These are phyloP conservation scores for Pseudococcus longispinus DNA, from an alignment of 2,888 invertebrate species.

Conservation along the genomic window DNA sequence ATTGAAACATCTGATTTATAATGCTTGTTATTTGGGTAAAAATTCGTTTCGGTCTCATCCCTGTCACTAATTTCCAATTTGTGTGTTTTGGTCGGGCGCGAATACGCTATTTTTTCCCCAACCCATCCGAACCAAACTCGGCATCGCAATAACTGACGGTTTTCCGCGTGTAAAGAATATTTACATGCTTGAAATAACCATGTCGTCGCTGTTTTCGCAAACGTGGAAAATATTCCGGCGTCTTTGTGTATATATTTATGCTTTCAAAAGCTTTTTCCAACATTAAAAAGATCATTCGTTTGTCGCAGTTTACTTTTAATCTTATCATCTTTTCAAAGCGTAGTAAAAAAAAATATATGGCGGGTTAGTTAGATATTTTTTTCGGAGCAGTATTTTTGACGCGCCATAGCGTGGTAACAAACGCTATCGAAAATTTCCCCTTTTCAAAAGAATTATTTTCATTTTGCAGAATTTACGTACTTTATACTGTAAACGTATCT, in stretches of 20 bases:
- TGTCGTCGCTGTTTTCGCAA: slow-evolving; percentile 4
- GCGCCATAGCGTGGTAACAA: neutral
- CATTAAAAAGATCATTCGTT: slow-evolving; percentile 19
- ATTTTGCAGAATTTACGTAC: neutral
- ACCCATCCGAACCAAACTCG: neutral
- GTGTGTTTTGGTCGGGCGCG: neutral
- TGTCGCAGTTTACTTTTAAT: slow-evolving; percentile 22
- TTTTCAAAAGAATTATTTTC: neutral
- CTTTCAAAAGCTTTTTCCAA: slow-evolving; percentile 6
- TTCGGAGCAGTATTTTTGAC: neutral
- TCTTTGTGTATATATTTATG: neutral
- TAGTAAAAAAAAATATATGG: neutral
- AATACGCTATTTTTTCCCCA: neutral
- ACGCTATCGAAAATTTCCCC: neutral
- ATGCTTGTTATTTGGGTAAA: slow-evolving; percentile 46
- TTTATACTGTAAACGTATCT: neutral
- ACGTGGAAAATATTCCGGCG: neutral
- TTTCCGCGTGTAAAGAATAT: slow-evolving; percentile 8
- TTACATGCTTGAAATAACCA: slow-evolving; percentile 46
- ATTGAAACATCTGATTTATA: slow-evolving; percentile 47
- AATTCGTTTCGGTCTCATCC: slow-evolving; percentile 49
- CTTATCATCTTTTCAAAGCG: neutral
- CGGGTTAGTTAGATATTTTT: neutral
- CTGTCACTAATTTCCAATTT: slow-evolving; percentile 23
- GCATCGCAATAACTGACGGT: neutral